These are phyloP conservation scores for Campylomormyrus numenius DNA, from an alignment of 2,113 vertebrate genomes.

Conservation along the genomic window DNA sequence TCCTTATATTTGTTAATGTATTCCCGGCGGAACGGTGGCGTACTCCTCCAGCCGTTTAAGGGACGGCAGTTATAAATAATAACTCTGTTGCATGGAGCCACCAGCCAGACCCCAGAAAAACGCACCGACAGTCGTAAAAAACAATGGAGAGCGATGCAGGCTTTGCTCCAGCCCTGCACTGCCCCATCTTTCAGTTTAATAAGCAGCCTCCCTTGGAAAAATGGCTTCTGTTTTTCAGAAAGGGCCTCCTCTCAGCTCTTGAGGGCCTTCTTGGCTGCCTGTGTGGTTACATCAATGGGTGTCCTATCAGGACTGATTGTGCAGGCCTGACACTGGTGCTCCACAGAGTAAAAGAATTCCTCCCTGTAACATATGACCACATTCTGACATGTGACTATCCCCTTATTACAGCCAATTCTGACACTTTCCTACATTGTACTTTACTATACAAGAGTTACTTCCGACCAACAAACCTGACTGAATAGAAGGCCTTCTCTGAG, in stretches of 20 bases:
- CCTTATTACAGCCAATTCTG: background rate
- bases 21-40: constrained; percentile 75
- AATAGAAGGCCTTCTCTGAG: too few species aligned
- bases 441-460: background rate
- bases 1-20: constrained; percentile 92
- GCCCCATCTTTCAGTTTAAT: constrained; percentile 78
- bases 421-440: background rate
- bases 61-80: constrained; percentile 86
- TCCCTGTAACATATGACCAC: background rate
- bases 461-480: too few species aligned
- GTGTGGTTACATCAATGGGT: constrained; percentile 37
- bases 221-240: constrained; percentile 78
- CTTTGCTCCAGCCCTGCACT: constrained; percentile 57
- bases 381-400: background rate
- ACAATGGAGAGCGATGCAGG: constrained; percentile 73
- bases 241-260: constrained; percentile 43
- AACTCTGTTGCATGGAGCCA: constrained; percentile 72
- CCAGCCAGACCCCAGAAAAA: constrained; percentile 82
- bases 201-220: constrained; percentile 74
- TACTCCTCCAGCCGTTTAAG: constrained; percentile 82
- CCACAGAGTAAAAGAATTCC: background rate
- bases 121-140: constrained; percentile 78
- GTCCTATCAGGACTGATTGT: constrained; percentile 25
- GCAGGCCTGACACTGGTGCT: constrained; percentile 8
- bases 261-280: constrained; percentile 36